Evolutionary conservation across 2,113 vertebrate species (phyloP), one percentile per base, ranked within the genome.

Genomic region (Chrysemys picta): DNA sequence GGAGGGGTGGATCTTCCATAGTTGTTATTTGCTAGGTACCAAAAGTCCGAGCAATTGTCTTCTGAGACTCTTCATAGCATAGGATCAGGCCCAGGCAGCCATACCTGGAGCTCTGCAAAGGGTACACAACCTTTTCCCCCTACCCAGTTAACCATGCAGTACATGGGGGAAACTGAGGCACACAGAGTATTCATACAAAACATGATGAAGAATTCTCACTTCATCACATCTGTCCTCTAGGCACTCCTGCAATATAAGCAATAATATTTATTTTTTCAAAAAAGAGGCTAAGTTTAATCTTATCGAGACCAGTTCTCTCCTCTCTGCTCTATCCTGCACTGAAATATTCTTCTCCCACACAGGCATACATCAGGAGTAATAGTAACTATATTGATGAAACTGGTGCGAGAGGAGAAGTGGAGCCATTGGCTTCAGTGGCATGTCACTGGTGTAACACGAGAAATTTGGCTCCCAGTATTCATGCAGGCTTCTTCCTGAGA

Each of bases 231-330:
- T n/a, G 65, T 69, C 45, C n/a, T 79, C 52, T 38, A 13, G 53
- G 53, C 1, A 1, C 75, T n/a, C 9, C 27, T 42, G 53, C 49
- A 29, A 5, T 38, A 47, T 80, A 84, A 52, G 24, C 29, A 35
- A 3, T 5, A 6, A 54, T 24, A 1, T 31, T 14, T 27, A 5
- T 8, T 57, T 0, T 75, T 62, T 87, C 72, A 54, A 29, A 85
- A 85, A 42, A 49, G 29, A 10, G 38, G 69, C 11, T 75, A 24
- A 3, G 10, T 42, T 35, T 87, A 52, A 29, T 49, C 24, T 83
- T 8, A 5, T 27, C 4, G n/a, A 80, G 22, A 1, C 0, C 50
- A 24, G 4, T 6, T 54, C 16, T 54, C 38, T 42, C 53, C 8
- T 52, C 35, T n/a, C 84, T 91, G 57, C 12, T 0, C 0, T 79